Percentiles rank a stretch among this genome's conserved stretches.
Evolutionary conservation across 1,140 invertebrate species (phyloP).

Genomic region (Drosophila triauraria): DNA sequence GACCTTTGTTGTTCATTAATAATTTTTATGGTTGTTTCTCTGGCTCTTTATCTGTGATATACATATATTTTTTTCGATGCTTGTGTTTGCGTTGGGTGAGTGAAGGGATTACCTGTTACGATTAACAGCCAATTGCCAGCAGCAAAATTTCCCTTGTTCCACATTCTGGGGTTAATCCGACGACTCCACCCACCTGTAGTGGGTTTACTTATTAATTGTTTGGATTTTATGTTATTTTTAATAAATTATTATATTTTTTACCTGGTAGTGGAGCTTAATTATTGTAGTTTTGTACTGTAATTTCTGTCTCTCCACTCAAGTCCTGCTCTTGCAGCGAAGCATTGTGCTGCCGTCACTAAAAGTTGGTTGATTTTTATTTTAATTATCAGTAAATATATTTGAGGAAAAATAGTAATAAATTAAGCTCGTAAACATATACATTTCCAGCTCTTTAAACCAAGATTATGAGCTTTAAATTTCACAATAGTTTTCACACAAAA

Average conservation of each 20-base stretch:
- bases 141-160: slow-evolving; percentile 48
- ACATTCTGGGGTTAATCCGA: slow-evolving; percentile 49
- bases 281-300: neutral
- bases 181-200: slow-evolving; percentile 11
- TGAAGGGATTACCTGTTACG: slow-evolving; percentile 65
- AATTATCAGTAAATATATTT: neutral
- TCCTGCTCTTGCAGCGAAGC: slow-evolving; percentile 25
- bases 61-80: slow-evolving; percentile 1
- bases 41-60: slow-evolving; percentile 15
- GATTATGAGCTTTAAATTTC: neutral
- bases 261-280: slow-evolving; percentile 7
- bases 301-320: slow-evolving; percentile 7
- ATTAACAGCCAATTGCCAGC: slow-evolving; percentile 58
- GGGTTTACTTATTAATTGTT: neutral
- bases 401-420: neutral
- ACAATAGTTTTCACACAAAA: neutral
- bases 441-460: neutral
- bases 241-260: neutral
- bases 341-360: slow-evolving; percentile 40
- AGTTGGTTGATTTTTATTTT: neutral
- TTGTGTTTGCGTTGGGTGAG: slow-evolving; percentile 8
- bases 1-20: slow-evolving; percentile 23
- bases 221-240: neutral
- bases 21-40: slow-evolving; percentile 16
- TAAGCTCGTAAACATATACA: neutral